These are phyloP conservation scores for Oscheius myriophilus DNA, from an alignment of 2,888 invertebrate genomes.

Conservation along the genomic window DNA sequence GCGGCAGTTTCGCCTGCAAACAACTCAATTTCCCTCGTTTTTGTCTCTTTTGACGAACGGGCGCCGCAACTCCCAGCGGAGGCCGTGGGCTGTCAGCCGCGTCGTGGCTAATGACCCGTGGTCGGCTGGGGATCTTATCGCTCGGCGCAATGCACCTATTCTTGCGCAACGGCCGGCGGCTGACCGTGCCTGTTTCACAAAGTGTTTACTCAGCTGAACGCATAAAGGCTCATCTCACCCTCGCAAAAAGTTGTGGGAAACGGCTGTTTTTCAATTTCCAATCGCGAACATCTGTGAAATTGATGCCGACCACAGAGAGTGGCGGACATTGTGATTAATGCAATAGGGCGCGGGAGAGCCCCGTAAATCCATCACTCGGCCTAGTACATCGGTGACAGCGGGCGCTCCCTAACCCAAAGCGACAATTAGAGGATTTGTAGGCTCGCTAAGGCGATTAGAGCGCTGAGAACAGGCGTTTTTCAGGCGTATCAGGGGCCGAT, in stretches of 20 bases:
- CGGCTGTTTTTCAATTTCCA: no score
- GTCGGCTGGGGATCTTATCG: constrained; percentile 12
- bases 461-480: no score
- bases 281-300: no score
- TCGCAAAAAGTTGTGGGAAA: no score
- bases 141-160: not conserved
- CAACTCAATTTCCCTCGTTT: constrained; percentile 3
- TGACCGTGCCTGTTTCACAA: not conserved
- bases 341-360: not conserved
- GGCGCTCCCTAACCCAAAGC: no score
- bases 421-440: no score
- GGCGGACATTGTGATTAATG: not conserved
- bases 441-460: no score
- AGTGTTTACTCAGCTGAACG: no score
- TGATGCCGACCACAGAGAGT: not conserved
- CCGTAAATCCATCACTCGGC: not conserved
- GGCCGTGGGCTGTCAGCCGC: constrained; percentile 4
- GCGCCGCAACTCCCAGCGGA: not conserved
- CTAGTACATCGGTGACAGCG: not conserved
- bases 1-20: constrained; percentile 58
- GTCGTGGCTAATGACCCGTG: constrained; percentile 21
- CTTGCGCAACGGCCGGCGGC: not conserved
- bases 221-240: no score
- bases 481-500: no score
- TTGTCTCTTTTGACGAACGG: not conserved